Base-by-base conservation (phyloP, 2,113 vertebrate species). In the Gymnarchus niloticus region DNA sequence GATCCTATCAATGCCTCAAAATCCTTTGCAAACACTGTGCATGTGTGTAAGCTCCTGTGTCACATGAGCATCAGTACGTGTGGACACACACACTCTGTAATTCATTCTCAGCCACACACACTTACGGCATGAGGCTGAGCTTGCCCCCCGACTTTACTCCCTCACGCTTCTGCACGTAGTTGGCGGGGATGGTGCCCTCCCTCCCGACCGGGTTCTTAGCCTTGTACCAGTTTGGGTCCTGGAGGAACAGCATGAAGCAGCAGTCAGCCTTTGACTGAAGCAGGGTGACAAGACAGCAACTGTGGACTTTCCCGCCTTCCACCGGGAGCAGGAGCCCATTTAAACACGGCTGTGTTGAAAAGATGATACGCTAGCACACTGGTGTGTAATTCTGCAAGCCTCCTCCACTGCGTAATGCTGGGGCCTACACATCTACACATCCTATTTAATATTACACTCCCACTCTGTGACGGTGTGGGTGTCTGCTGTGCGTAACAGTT, bases 171-270 rank as follows among this genome's bases (percentile, higher is more conserved):
- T 98, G 97, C 19, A 99, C 97, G 0, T 98, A 99, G 93, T 99
- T 99, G 51, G 96, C 96, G 0, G 98, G 98, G 85, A 99, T 99
- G 85, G 97, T 98, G 54, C 97, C 98, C 88, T 98, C 96, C 2
- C 91, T 94, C 84, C 98, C 98, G 52, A 95, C 93, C 82, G 95
- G 92, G 91, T 99, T 99, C 92, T 96, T 98, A 6, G 98, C 98
- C 93, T 97, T 97, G 95, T 99, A 99, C 98, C 98, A 99, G 87
- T 99, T 99, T 88, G 97, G 96, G 87, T 99, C 97, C 98, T 99
- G 88, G 80, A 46, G 56, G 3, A 49, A 69, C 37, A 52, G 90
- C 91, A 25, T 80, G 12, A 88, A 25, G 21, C 81, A 49, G 25
- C 0, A 8, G 28, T 7, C 46, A 84, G 44, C 10, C 10, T 23